These are phyloP conservation scores for Eufriesea mexicana DNA, from an alignment of 1,140 invertebrate genomes.

Conservation along the genomic window DNA sequence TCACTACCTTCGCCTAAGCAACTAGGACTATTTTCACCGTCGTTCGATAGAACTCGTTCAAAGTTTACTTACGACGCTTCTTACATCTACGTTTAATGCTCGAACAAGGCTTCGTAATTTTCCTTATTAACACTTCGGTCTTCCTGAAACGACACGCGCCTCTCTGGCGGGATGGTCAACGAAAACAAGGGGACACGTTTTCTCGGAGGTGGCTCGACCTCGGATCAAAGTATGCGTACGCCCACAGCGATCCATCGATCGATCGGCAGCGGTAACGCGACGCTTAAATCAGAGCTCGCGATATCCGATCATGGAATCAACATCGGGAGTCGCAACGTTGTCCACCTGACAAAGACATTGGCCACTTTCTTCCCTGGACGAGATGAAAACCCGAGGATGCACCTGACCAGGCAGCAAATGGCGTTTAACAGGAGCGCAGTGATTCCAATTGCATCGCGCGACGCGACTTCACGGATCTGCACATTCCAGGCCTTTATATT, in stretches of 20 bases:
- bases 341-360: not conserved
- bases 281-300: not conserved
- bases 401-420: conserved; percentile 53
- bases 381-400: conserved; percentile 37
- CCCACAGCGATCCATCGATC: no score
- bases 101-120: not conserved
- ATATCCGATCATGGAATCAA: no score
- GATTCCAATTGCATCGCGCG: conserved; percentile 24
- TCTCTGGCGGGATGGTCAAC: no score
- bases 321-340: not conserved
- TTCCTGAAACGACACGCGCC: not conserved
- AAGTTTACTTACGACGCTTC: not conserved
- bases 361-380: conserved; percentile 37
- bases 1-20: no score
- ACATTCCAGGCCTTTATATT: conserved; percentile 4
- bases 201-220: no score
- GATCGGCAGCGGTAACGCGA: not conserved
- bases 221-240: not conserved
- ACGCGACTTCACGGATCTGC: not conserved
- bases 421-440: not conserved
- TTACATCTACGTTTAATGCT: not conserved
- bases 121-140: not conserved
- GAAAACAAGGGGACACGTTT: not conserved
- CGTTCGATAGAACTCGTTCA: not conserved
- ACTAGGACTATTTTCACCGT: not conserved